Evolutionary conservation across 2,113 vertebrate species (phyloP).

Genomic region (Myrmophylax atrothorax): DNA sequence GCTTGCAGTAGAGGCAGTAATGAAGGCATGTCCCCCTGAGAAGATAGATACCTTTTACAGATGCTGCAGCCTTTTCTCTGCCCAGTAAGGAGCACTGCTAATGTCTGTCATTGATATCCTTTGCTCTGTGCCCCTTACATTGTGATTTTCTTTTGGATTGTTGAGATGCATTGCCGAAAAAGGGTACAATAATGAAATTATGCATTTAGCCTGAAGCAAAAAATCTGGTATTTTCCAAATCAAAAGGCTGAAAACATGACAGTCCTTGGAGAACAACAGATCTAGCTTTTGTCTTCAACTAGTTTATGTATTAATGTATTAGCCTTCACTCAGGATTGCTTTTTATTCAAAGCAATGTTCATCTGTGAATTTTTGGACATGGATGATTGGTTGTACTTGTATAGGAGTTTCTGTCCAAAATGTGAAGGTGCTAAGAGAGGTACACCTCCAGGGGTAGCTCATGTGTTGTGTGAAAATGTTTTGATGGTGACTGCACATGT

Average conservation of each 20-base stretch:
- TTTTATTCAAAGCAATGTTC: not conserved
- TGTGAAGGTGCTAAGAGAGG: not conserved
- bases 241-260: not conserved
- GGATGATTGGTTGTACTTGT: not conserved
- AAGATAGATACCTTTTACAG: not conserved
- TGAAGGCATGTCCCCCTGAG: slow-evolving; percentile 15
- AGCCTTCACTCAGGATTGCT: not conserved
- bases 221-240: slow-evolving; percentile 9
- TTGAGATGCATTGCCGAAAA: not conserved
- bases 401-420: not conserved
- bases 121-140: not conserved
- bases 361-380: not conserved
- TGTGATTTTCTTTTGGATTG: not conserved
- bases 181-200: not conserved
- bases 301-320: not conserved
- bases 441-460: not conserved
- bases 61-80: not conserved
- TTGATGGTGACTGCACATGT: not conserved
- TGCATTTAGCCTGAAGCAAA: not conserved
- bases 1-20: slow-evolving; percentile 36
- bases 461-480: not conserved
- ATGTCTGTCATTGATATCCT: not conserved
- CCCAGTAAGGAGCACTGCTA: not conserved
- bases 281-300: not conserved
- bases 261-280: not conserved